Evolutionary conservation across 2,888 invertebrate genomes (phyloP).

Genomic region (Caenorhabditis sp.): DNA sequence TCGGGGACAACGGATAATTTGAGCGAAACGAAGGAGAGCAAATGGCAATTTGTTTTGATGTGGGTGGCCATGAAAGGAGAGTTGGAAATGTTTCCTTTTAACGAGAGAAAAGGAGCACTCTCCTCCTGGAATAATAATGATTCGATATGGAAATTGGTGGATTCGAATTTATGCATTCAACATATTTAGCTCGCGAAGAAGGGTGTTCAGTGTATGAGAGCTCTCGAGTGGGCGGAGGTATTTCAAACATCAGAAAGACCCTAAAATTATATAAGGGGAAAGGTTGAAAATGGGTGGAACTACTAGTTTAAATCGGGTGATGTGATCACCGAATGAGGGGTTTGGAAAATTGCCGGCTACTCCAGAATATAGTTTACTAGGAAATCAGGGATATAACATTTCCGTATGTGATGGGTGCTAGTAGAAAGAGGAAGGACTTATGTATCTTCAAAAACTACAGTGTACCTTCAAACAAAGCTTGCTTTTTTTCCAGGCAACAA

Average conservation of each 20-base stretch:
- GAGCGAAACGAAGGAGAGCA: constrained; percentile 12
- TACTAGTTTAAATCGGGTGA: background rate
- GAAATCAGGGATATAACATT: too few relatives aligned
- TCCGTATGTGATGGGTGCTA: too few relatives aligned
- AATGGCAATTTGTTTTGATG: constrained; percentile 47
- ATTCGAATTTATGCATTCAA: constrained; percentile 22
- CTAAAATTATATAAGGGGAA: constrained; percentile 27
- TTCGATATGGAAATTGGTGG: constrained; percentile 14
- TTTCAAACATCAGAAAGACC: constrained; percentile 3
- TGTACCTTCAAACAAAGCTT: too few relatives aligned
- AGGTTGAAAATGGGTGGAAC: background rate
- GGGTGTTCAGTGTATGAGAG: background rate
- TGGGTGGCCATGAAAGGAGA: constrained; percentile 15
- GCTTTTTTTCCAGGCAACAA: too few relatives aligned
- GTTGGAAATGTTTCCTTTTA: constrained; percentile 28
- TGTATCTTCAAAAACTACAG: too few relatives aligned
- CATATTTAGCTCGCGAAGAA: background rate
- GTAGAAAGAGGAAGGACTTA: too few relatives aligned
- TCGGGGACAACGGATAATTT: constrained; percentile 42
- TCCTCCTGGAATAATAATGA: background rate
- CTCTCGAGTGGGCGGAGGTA: background rate
- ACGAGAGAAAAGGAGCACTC: background rate
- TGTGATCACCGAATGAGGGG: constrained; percentile 3
- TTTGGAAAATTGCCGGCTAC: background rate
- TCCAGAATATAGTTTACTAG: background rate